These are phyloP conservation scores for Sebastes trivittatus DNA, from an alignment of 2,797 vertebrate genomes.

Conservation along the genomic window DNA sequence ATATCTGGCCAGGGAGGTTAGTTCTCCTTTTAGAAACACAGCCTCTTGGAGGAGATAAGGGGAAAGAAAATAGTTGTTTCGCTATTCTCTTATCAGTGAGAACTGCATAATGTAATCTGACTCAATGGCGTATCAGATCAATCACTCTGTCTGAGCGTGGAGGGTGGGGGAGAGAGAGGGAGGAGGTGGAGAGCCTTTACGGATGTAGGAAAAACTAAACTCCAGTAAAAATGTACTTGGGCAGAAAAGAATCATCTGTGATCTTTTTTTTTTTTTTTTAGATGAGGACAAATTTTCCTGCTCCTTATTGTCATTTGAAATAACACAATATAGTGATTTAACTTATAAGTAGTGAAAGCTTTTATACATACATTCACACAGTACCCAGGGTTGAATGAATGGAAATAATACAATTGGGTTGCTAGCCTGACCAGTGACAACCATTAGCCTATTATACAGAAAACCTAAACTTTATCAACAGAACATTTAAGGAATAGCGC, in stretches of 20 bases:
- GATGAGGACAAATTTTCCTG: background rate
- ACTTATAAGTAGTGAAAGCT: background rate
- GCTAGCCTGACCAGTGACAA: background rate
- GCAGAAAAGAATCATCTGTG: background rate
- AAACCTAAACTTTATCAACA: background rate
- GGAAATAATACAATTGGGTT: background rate
- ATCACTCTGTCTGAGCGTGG: constrained; percentile 65
- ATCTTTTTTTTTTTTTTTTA: background rate
- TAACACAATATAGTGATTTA: background rate
- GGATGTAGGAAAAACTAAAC: constrained; percentile 22
- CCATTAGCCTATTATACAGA: background rate
- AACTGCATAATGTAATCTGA: constrained; percentile 81
- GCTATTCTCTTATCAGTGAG: constrained; percentile 75
- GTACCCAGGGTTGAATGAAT: background rate
- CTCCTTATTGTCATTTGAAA: background rate
- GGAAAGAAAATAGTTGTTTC: constrained; percentile 79
- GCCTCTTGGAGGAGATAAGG: constrained; percentile 74
- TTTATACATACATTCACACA: background rate
- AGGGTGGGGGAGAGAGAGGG: background rate
- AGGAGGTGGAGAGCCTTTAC: constrained; percentile 1
- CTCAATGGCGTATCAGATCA: constrained; percentile 77
- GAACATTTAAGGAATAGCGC: background rate
- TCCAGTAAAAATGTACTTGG: background rate
- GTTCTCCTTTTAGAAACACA: constrained; percentile 77
- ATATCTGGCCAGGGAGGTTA: constrained; percentile 66